Base-by-base conservation (phyloP, 2,888 invertebrate species). In the Julus scanicus region DNA sequence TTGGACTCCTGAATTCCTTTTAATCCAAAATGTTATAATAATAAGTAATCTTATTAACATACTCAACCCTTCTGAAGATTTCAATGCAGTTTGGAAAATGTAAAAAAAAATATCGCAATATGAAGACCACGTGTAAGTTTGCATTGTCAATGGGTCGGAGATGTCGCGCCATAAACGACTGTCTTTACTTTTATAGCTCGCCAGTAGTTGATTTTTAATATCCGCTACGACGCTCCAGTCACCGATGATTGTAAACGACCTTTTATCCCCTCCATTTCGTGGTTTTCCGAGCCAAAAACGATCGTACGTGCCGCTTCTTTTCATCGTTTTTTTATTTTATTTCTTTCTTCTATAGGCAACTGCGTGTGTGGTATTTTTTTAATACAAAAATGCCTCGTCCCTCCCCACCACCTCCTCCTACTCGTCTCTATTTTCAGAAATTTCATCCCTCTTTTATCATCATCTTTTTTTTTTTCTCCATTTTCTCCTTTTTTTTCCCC, bases 381-480 rank as follows among this genome's bases (percentile, higher is more conserved):
- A 71, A 71, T 71, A 71, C 71, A 71, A 71, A 71, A 71, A 71
- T 71, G 71, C 71, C 9, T 71, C 29, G 71, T 71, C 71, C 53
- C 44, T n/a, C 5, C 57, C 5, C 11, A 15, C 57, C 71, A 20
- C 20, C 20, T 5, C 63, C 63, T n/a, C n/a, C 63, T 63, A n/a
- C 63, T 63, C 63, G 17, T 71, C 71, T 29, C 71, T 71, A 71
- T 71, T 71, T 63, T 71, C 71, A 71, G 71, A 71, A 71, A 71
- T 71, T 71, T 71, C 71, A 71, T 71, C 71, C 71, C 29, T 71
- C 71, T 71, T 71, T 71, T 71, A 71, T 71, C 71, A 71, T 71
- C 71, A 20, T 20, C 8, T 63, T 63, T 63, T 63, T 63, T 63
- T 63, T 17, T 63, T 63, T 53, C n/a, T 63, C n/a, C 2, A n/a